Evolutionary conservation across 1,140 invertebrate genomes (phyloP), one percentile per base, ranked within the genome.

Genomic region (Cydia pomonella): DNA sequence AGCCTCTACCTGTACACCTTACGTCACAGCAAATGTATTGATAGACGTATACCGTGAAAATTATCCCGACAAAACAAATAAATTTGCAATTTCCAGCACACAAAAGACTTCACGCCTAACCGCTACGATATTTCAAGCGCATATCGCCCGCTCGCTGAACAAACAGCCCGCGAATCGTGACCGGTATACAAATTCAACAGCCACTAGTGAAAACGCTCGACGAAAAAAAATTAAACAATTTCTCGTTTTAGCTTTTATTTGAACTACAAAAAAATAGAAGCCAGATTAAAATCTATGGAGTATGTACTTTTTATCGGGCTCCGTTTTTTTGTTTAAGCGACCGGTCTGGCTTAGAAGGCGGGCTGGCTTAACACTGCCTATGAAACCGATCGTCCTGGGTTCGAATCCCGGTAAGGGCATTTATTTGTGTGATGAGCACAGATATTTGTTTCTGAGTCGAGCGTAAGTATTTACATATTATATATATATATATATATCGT

Each of bases 101-200:
- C 64, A 69, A 69, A 33, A 29, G n/a, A 18, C 33, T 69, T 69
- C 29, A 33, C 64, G 27, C 27, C 64, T 69, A 69, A 69, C 29
- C 64, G 64, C 64, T 69, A 33, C 33, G 64, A 69, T 69, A 69
- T 69, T 69, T 69, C 64, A 69, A 33, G 64, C 64, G 64, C 64
- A 69, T 69, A 69, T 69, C 29, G 29, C 64, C 64, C 64, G 29
- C 64, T 69, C 64, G 27, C 64, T 69, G 64, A 69, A 69, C 64
- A 69, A 69, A 69, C 64, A 69, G 64, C 64, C 64, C 27, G 64
- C n/a, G 64, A 69, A 69, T 69, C 64, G 64, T 69, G 64, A 69
- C 64, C 29, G 64, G 64, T 18, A 33, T 69, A 69, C 64, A 6
- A 69, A 33, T 69, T 38, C 29, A 29, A 33, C 64, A 69, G 29